Evolutionary conservation across 2,797 vertebrate species (phyloP), one percentile per base, ranked within the genome.

Genomic region (Pseudochirops corinnae): DNA sequence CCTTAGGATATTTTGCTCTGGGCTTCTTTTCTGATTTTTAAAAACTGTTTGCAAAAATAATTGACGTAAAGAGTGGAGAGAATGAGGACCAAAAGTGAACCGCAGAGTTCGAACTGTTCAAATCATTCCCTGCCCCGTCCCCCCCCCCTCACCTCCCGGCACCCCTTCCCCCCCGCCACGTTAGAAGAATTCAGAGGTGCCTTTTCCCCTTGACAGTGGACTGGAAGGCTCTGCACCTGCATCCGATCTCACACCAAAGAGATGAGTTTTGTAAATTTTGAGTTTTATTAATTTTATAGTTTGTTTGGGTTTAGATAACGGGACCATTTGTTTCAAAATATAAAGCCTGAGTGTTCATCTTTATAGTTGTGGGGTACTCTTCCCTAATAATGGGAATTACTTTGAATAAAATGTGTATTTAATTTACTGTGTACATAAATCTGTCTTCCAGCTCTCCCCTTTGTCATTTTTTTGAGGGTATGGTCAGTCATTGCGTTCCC

Each of bases 281-380:
- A 94, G 97, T 96, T 94, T 94, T 97, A 95, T 96, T 95, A 96
- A 58, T 93, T 26, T 97, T 96, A 95, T 96, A 96, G 94, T 96
- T 97, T 98, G 94, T 97, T 97, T 96, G 93, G 90, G 74, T 57
- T 56, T 94, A 16, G 6, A 91, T 57, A 94, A 95, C 46, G 2
- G 56, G 87, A 24, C 24, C 74, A 33, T 96, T 97, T 93, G 57
- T 93, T 96, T 97, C 97, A 92, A 96, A 95, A 92, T 93, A 95
- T 56, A 95, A 97, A 96, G 92, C 93, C 90, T 56, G 52, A 29
- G 87, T 24, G 95, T 18, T 92, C 94, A 90, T 94, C n/a, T 58
- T 91, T 90, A 94, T 92, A 96, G 60, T 28, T 11, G 56, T 24
- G 90, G 46, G 55, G 7, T 56, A 87, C 60, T 67, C 53, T 94